Evolutionary conservation across 2,888 invertebrate genomes (phyloP), one percentile per base, ranked within the genome.

Genomic region (Epistrophella euchroma): DNA sequence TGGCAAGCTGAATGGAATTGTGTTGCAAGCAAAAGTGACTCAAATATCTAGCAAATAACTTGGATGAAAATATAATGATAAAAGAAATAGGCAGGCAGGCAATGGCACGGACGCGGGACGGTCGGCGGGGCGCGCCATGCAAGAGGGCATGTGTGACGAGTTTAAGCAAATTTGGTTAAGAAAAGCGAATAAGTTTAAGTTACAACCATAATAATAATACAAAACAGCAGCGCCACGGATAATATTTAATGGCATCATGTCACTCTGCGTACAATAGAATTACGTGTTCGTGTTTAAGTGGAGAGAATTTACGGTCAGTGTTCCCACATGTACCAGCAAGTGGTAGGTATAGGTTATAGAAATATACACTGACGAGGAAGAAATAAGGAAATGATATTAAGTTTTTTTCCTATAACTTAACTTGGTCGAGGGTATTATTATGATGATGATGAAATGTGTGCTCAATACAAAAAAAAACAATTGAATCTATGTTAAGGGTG

Each of bases 1-100:
- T 92, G 92, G 92, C 92, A 92, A 91, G 90, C 91, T 92, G 92
- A 92, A 92, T 92, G 92, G 91, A 92, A 92, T 92, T 92, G 92
- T 92, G 92, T 92, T 91, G 92, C 91, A 91, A 91, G 92, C 92
- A 92, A 91, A 92, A 91, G 91, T 90, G 89, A 91, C 90, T 89
- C 89, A 88, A 88, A 89, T 86, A 86, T 82, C 86, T 86, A 86
- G 86, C 86, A 86, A 86, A 86, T 82, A 86, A 86, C 77, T 86
- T 86, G 86, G 82, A 71, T 60, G 32, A 47, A 62, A 25, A 70
- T 60, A 77, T 60, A 77, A 68, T 68, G 43, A 73, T 78, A 64
- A 70, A 70, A 82, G 79, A 75, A 75, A 75, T 71, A 52, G 15
- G 25, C 15, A 77, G 45, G 17, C 70, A 55, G 47, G 37, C 17